These are phyloP conservation scores for Ctena decussata DNA, from an alignment of 2,888 invertebrate species.

Conservation along the genomic window DNA sequence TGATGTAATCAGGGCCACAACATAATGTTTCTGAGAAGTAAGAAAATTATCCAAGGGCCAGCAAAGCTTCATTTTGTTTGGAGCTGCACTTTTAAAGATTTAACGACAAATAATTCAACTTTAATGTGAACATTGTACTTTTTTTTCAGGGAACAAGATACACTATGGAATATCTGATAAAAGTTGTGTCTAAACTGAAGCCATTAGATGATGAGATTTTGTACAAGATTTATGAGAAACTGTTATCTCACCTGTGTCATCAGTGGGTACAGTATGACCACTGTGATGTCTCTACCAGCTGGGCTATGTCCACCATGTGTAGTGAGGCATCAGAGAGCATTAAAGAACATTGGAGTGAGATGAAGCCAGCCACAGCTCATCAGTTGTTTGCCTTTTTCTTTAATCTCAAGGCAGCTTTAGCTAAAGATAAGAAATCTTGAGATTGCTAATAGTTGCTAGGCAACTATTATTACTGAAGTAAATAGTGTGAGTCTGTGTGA, in stretches of 20 bases:
- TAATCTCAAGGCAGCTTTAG: conserved; percentile 50
- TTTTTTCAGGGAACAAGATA: conserved; percentile 89
- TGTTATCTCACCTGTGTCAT: conserved; percentile 91
- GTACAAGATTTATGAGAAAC: conserved; percentile 90
- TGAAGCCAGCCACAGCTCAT: conserved; percentile 52
- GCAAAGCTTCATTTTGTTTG: too few relatives aligned
- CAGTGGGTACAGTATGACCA: conserved; percentile 86
- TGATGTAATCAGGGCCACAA: too few relatives aligned
- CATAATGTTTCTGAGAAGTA: too few relatives aligned
- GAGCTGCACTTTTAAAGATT: too few relatives aligned
- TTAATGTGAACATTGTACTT: too few relatives aligned
- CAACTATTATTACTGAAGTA: too few relatives aligned
- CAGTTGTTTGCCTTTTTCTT: conserved; percentile 59
- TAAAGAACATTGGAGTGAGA: conserved; percentile 69
- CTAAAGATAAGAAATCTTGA: neutral
- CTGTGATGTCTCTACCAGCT: conserved; percentile 34
- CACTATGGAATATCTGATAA: conserved; percentile 91
- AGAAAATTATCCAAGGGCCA: too few relatives aligned
- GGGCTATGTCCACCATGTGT: conserved; percentile 58
- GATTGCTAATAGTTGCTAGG: too few relatives aligned
- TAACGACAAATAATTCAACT: too few relatives aligned
- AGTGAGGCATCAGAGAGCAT: conserved; percentile 14
- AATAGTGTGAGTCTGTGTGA: too few relatives aligned
- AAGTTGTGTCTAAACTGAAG: conserved; percentile 91
- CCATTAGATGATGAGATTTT: conserved; percentile 90